Percentiles rank a stretch among this genome's conserved stretches.
phyloP scores from a whole-genome alignment of 92 coral and sea anemone genomes.

The Micromussa lordhowensis region DNA sequence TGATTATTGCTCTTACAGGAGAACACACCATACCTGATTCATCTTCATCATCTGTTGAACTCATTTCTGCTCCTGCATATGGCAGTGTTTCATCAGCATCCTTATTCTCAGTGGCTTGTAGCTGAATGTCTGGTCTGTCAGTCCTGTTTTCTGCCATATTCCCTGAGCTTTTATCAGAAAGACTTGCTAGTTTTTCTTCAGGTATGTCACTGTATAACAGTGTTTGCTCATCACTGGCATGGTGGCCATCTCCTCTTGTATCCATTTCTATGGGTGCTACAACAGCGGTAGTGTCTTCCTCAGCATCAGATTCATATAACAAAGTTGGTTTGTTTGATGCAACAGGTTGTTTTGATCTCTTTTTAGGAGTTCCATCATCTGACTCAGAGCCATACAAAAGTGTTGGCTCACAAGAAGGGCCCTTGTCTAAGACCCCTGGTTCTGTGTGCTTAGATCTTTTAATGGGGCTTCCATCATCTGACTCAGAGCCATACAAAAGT shows the following conservation, averaged over 20 bases:
- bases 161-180: background rate
- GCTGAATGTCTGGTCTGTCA: background rate
- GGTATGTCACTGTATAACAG: background rate
- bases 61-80: slow-evolving; percentile 24
- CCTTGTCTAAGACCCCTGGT: background rate
- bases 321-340: slow-evolving; percentile 14
- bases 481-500: slow-evolving; percentile 44
- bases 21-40: slow-evolving; percentile 11
- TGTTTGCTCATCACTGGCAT: background rate
- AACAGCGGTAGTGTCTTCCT: background rate
- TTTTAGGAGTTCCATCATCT: slow-evolving; percentile 36
- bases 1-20: background rate
- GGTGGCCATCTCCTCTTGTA: background rate
- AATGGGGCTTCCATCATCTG: slow-evolving; percentile 41
- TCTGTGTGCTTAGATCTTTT: slow-evolving; percentile 42
- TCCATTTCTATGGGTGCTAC: background rate
- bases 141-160: background rate
- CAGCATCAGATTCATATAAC: slow-evolving; percentile 40
- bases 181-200: background rate
- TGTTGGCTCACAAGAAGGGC: slow-evolving; percentile 44
- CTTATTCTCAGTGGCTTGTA: background rate
- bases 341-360: background rate
- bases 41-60: slow-evolving; percentile 49
- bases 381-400: slow-evolving; percentile 44
- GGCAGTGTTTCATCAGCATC: slow-evolving; percentile 19